These are phyloP conservation scores for Harpagus bidentatus DNA, from an alignment of 2,113 vertebrate species.

Conservation along the genomic window DNA sequence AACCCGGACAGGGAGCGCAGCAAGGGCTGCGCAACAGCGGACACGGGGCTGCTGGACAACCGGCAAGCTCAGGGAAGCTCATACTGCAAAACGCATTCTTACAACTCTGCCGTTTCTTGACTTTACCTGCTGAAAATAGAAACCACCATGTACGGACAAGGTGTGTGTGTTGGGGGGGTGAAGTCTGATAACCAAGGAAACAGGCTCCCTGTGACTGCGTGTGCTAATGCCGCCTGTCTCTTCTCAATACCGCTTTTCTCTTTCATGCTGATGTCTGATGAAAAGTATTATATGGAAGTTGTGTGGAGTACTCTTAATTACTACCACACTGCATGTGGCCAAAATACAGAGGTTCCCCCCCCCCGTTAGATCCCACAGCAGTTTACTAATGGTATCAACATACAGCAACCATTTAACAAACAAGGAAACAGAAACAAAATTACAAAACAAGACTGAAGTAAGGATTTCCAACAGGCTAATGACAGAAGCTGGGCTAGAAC, in stretches of 20 bases:
- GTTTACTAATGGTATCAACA: neutral
- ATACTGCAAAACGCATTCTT: neutral
- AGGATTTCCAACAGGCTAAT: neutral
- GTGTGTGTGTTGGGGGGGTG: accelerated
- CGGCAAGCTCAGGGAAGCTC: accelerated
- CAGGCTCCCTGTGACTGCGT: accelerated
- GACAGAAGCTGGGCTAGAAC: neutral
- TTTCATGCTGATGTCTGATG: neutral
- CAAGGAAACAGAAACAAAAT: neutral
- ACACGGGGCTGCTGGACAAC: no score
- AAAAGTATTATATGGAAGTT: neutral
- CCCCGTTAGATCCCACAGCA: neutral
- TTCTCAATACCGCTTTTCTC: neutral
- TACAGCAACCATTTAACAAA: neutral
- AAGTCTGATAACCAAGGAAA: neutral
- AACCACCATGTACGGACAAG: accelerated
- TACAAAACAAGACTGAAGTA: neutral
- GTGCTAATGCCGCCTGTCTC: no score
- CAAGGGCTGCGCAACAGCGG: neutral
- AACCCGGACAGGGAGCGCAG: neutral
- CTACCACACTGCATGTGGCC: accelerated
- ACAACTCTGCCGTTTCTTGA: neutral
- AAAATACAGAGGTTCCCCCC: neutral
- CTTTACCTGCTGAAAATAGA: neutral
- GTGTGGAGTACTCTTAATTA: neutral